These are phyloP conservation scores for Tachyglossus aculeatus DNA, from an alignment of 2,797 vertebrate species.

Conservation along the genomic window DNA sequence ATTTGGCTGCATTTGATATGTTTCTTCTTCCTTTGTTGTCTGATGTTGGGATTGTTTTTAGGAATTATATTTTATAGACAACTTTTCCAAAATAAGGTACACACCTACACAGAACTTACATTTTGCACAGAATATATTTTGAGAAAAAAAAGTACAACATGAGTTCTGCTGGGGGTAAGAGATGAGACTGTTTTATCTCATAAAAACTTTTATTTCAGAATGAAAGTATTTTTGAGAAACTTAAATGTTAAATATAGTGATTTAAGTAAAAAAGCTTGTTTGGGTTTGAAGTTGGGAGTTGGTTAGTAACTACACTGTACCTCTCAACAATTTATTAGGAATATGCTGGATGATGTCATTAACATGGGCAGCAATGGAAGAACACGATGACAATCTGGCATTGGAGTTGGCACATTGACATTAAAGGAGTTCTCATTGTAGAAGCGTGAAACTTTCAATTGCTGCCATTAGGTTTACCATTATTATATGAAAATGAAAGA, in stretches of 20 bases:
- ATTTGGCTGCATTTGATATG: constrained; percentile 67
- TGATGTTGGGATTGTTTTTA: constrained; percentile 74
- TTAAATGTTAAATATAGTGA: constrained; percentile 43
- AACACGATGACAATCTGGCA: constrained; percentile 47
- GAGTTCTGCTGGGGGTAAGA: constrained; percentile 70
- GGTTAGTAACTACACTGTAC: constrained; percentile 55
- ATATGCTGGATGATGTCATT: constrained; percentile 67
- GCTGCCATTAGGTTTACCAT: constrained; percentile 60
- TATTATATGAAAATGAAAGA: constrained; percentile 52
- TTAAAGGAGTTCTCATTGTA: constrained; percentile 25
- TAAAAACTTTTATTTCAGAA: constrained; percentile 61
- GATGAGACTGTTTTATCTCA: constrained; percentile 59
- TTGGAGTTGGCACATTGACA: constrained; percentile 31
- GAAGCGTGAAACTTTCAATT: constrained; percentile 55
- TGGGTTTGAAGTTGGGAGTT: constrained; percentile 48
- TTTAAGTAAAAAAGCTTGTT: constrained; percentile 53
- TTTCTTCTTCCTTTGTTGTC: constrained; percentile 74
- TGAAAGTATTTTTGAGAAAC: constrained; percentile 65
- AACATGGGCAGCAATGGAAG: constrained; percentile 32
- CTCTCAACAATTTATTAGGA: constrained; percentile 61
- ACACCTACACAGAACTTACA: constrained; percentile 73
- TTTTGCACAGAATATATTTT: constrained; percentile 82
- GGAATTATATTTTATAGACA: constrained; percentile 77
- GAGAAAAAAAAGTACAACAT: constrained; percentile 59
- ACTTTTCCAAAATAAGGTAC: constrained; percentile 75